Percentiles rank a stretch among this genome's conserved stretches.
phyloP scores from a whole-genome alignment of 2,888 invertebrate genomes.

The Neria commutata region DNA sequence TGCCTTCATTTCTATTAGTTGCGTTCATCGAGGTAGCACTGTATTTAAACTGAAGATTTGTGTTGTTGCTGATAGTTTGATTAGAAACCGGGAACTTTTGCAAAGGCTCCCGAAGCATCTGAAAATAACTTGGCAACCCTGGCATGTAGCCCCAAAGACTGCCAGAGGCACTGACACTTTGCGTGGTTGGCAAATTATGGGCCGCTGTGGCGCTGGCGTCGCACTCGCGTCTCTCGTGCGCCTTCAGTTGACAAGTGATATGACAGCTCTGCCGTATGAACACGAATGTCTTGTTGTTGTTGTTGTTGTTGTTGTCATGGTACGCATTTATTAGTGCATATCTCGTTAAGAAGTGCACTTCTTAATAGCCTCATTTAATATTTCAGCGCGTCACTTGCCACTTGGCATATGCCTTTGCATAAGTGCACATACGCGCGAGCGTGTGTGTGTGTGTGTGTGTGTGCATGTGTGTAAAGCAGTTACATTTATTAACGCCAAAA shows the following conservation, averaged over 20 bases:
- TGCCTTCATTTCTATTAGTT: no score
- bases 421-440: not conserved
- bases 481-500: constrained; percentile 12
- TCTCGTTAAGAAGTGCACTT: constrained; percentile 15
- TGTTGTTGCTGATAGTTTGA: no score
- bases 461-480: not conserved
- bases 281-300: no score
- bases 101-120: no score
- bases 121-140: not conserved
- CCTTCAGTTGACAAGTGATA: constrained; percentile 34
- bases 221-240: not conserved
- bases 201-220: not conserved
- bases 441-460: not conserved
- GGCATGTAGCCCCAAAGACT: not conserved
- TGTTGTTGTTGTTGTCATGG: no score
- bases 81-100: no score
- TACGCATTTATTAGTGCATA: constrained; percentile 37
- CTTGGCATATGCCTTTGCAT: not conserved
- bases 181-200: constrained; percentile 9
- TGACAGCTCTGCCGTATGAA: constrained; percentile 36
- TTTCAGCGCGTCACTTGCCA: not conserved
- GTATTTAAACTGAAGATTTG: no score
- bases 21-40: no score
- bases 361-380: constrained; percentile 1
- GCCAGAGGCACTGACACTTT: not conserved